phyloP scores from a whole-genome alignment of 2,113 vertebrate species.

The Amazona guildingii region DNA sequence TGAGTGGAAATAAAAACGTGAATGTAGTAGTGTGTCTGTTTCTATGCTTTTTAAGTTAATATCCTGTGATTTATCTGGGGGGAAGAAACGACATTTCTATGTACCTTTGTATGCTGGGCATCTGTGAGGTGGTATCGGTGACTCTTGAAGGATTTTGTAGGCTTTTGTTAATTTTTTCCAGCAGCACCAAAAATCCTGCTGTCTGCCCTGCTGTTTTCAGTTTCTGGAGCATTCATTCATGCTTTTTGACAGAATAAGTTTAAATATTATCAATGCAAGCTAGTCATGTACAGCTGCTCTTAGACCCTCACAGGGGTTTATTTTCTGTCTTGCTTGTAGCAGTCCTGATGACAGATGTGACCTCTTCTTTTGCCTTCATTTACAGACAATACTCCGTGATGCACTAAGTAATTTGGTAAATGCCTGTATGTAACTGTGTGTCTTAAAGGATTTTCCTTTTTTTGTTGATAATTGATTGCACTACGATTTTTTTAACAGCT shows the following conservation, averaged over 20 bases:
- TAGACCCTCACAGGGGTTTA: not conserved
- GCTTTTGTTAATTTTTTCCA: not conserved
- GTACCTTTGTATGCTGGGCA: not conserved
- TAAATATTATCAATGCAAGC: not conserved
- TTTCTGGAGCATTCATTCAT: not conserved
- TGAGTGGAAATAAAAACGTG: not conserved
- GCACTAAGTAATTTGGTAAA: not conserved
- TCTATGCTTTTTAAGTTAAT: not conserved
- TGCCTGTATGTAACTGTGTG: not conserved
- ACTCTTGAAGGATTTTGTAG: not conserved
- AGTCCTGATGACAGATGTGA: not conserved
- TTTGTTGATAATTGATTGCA: not conserved
- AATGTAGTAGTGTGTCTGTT: not conserved
- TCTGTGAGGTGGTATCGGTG: not conserved
- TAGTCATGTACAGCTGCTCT: not conserved
- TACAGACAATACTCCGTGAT: not conserved
- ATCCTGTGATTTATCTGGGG: not conserved
- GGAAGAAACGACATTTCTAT: not conserved
- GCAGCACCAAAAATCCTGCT: not conserved
- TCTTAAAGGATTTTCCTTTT: slow-evolving; percentile 4
- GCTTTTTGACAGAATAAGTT: not conserved
- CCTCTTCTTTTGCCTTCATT: not conserved
- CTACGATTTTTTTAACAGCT: slow-evolving; percentile 1
- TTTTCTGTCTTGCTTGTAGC: not conserved
- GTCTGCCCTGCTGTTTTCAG: not conserved